phyloP scores from a whole-genome alignment of 2,797 vertebrate genomes.

The Gymnothorax javanicus region DNA sequence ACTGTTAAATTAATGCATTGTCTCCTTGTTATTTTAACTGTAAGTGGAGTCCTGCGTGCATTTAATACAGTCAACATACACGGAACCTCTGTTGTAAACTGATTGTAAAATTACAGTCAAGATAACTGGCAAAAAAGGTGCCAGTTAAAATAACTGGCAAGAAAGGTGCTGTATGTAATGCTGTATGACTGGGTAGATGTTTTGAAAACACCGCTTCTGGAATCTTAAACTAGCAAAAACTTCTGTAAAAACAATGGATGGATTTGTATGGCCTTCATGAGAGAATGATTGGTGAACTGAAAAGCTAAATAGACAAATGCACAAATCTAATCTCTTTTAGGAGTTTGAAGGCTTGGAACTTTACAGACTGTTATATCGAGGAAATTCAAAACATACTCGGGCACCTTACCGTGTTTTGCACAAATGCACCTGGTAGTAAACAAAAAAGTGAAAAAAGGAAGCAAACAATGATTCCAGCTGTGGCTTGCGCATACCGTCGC shows the following conservation, averaged over 20 bases:
- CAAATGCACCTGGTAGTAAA: constrained; percentile 52
- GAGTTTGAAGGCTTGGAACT: not conserved
- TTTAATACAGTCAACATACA: too few relatives aligned
- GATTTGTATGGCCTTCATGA: not conserved
- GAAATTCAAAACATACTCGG: constrained; percentile 47
- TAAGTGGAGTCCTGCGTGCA: too few relatives aligned
- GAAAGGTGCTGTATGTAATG: too few relatives aligned
- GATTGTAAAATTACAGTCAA: too few relatives aligned
- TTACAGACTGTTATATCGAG: constrained; percentile 20
- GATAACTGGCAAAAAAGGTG: too few relatives aligned
- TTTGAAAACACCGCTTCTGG: not conserved
- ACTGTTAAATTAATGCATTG: too few relatives aligned
- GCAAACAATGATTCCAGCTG: constrained; percentile 65
- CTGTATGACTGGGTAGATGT: too few relatives aligned
- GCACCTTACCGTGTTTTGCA: constrained; percentile 43
- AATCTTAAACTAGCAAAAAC: not conserved
- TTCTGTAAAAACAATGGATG: not conserved
- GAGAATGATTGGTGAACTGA: not conserved
- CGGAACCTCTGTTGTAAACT: too few relatives aligned
- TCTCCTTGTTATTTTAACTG: too few relatives aligned
- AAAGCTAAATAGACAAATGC: not conserved
- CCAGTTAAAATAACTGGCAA: too few relatives aligned
- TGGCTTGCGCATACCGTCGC: constrained; percentile 67
- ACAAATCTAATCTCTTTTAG: not conserved
- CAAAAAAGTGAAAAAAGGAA: constrained; percentile 46